phyloP scores from a whole-genome alignment of 2,797 vertebrate genomes.

The Eulemur coronatus region DNA sequence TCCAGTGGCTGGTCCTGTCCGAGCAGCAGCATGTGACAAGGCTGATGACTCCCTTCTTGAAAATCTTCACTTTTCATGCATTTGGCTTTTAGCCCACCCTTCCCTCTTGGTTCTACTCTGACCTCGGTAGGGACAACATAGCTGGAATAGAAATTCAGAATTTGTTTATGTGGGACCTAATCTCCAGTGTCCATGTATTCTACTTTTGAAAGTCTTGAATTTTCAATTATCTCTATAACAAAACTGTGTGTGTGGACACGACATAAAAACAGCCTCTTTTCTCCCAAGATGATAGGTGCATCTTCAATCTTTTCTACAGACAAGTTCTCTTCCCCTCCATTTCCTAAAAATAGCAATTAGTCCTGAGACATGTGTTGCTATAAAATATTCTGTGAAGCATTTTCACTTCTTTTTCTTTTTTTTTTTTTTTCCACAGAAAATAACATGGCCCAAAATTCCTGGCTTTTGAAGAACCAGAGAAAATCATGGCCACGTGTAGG shows the following conservation, averaged over 20 bases:
- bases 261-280: background rate
- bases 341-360: conserved; percentile 52
- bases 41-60: background rate
- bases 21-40: background rate
- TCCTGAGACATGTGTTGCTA: background rate
- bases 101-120: background rate
- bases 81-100: background rate
- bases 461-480: background rate
- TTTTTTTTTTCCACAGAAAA: background rate
- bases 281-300: background rate
- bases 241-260: background rate
- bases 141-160: background rate
- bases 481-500: background rate
- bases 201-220: background rate
- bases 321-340: background rate
- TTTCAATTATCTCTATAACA: background rate
- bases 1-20: background rate
- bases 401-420: conserved; percentile 20
- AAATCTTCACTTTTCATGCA: background rate
- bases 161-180: background rate
- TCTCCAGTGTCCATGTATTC: background rate
- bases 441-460: background rate
- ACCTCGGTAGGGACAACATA: background rate
- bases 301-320: background rate
- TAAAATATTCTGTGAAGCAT: background rate